These are phyloP conservation scores for Lordiphosa collinella DNA, from an alignment of 1,140 invertebrate genomes.

Conservation along the genomic window DNA sequence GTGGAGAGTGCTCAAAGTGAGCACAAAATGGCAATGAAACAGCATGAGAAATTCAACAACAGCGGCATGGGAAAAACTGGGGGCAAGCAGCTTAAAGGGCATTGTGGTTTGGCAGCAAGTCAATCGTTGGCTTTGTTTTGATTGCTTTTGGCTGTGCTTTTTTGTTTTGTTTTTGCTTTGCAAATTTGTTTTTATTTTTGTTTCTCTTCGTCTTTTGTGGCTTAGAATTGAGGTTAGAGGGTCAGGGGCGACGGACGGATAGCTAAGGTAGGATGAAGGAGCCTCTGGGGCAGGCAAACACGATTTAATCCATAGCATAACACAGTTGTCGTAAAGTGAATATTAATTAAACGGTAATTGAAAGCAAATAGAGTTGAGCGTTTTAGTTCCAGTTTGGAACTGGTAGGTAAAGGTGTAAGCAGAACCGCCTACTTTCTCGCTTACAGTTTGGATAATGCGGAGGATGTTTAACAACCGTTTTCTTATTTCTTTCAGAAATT, in stretches of 20 bases:
- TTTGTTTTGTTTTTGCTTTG: slow-evolving; percentile 31
- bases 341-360: too few species aligned
- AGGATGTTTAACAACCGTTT: too few species aligned
- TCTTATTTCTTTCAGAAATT: slow-evolving; percentile 77
- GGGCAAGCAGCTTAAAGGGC: slow-evolving; percentile 13
- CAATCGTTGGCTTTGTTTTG: slow-evolving; percentile 68
- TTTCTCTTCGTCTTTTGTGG: slow-evolving; percentile 1
- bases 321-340: background rate
- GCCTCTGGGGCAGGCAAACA: slow-evolving; percentile 7
- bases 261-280: background rate
- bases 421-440: too few species aligned
- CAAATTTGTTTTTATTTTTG: slow-evolving; percentile 29
- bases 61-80: background rate
- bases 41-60: background rate
- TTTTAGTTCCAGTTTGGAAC: too few species aligned
- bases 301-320: slow-evolving; percentile 5
- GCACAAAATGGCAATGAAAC: background rate
- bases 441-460: too few species aligned
- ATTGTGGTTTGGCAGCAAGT: slow-evolving; percentile 39
- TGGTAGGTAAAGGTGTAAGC: too few species aligned
- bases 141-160: slow-evolving; percentile 58
- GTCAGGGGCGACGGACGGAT: slow-evolving; percentile 27
- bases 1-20: too few species aligned
- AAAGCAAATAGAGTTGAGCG: too few species aligned
- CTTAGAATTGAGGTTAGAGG: slow-evolving; percentile 37